Evolutionary conservation across 2,888 invertebrate genomes (phyloP), one percentile per base, ranked within the genome.

Genomic region (Andrena marginata): DNA sequence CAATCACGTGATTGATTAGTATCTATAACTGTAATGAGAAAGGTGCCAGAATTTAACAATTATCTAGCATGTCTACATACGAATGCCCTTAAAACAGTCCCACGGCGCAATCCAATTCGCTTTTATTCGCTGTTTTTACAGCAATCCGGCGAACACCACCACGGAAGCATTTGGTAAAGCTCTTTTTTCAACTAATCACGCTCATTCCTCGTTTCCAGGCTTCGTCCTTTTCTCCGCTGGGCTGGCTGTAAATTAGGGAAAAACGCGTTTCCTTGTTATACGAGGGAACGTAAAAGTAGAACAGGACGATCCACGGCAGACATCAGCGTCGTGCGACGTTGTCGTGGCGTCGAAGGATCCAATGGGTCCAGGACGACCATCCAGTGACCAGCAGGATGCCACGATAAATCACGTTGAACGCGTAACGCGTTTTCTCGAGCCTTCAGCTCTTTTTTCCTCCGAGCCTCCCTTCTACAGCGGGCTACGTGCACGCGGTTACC

Each of bases 181-280:
- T 74, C 54, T 48, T 49, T 64, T 77, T 26, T 63, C 35, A 13
- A 13, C 67, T 69, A 64, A 89, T 89, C 79, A 84, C 77, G 77
- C 72, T 77, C 76, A 84, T 78, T 78, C 80, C 63, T 81, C 88
- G 86, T 89, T 89, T 42, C 42, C 86, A 86, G 83, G 51, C 20
- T 59, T 42, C 63, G 70, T 54, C 65, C 68, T 73, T 62, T 64
- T 73, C 23, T 63, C 56, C 51, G 20, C 10, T 16, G 48, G 35
- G 49, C 59, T 33, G 56, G 23, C 79, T 56, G 82, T 90, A 90
- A 90, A 90, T 90, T 88, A 87, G 85, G 70, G 81, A 69, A 42
- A 33, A 75, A 70, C 74, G 76, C 77, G 62, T 64, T 65, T 67
- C 26, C 63, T 67, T 54, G 63, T 80, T 71, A 59, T 69, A 70